Percentiles rank a stretch among this genome's conserved stretches.
These are phyloP conservation scores for Elegia similella DNA, from an alignment of 2,888 invertebrate species.

Conservation along the genomic window DNA sequence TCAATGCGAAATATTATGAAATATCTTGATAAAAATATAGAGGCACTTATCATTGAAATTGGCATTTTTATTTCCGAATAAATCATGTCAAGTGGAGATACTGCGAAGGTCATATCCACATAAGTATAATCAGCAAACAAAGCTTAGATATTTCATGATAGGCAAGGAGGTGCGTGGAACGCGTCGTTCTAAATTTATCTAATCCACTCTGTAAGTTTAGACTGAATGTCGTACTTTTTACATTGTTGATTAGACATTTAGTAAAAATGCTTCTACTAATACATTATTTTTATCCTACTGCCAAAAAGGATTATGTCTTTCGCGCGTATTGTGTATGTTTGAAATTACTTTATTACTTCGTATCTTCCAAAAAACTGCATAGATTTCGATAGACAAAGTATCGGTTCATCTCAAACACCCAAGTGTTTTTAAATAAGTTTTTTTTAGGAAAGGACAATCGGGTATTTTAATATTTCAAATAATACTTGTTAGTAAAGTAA, in stretches of 20 bases:
- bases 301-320: no score
- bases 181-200: constrained; percentile 7
- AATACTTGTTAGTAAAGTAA: no score
- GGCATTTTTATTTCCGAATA: not conserved
- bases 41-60: not conserved
- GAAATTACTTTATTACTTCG: no score
- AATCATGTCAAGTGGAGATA: constrained; percentile 19
- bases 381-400: no score
- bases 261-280: no score
- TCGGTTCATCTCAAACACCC: no score
- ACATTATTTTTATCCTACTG: no score
- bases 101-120: constrained; percentile 21
- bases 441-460: no score
- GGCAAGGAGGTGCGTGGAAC: constrained; percentile 30
- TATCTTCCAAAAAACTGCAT: no score
- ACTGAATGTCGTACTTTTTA: not conserved
- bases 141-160: constrained; percentile 36
- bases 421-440: no score
- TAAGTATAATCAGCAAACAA: constrained; percentile 41
- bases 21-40: not conserved
- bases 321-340: no score
- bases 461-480: no score
- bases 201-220: not conserved
- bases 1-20: not conserved
- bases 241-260: not conserved